Conservation (phyloP, 2,888 invertebrate species). For the Cryptocephalus primarius region DNA sequence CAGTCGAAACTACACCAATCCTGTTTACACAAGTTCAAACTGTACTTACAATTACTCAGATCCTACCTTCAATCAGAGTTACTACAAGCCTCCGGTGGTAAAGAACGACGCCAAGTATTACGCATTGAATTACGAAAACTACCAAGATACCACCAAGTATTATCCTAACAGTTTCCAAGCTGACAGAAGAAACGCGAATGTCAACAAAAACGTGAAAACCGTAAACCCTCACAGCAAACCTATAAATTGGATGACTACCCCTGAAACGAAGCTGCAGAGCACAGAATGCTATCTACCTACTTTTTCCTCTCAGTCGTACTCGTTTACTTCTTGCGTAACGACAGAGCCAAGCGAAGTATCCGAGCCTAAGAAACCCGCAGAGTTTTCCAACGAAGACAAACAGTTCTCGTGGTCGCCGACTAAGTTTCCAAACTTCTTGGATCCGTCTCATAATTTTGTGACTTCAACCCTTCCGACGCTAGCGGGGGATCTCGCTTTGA, state of each 20-base stretch:
- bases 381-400: constrained; percentile 34
- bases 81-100: constrained; percentile 17
- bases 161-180: constrained; percentile 8
- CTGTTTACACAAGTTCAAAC: constrained; percentile 28
- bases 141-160: constrained; percentile 11
- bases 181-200: constrained; percentile 9
- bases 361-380: constrained; percentile 19
- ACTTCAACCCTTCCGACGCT: constrained; percentile 48
- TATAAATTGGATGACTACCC: constrained; percentile 53
- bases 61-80: constrained; percentile 22
- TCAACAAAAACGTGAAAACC: constrained; percentile 7
- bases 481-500: constrained; percentile 48
- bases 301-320: constrained; percentile 31
- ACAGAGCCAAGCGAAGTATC: constrained; percentile 15
- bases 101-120: constrained; percentile 19
- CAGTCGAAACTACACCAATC: constrained; percentile 25
- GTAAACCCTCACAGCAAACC: constrained; percentile 30
- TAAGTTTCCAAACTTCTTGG: constrained; percentile 38
- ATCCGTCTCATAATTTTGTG: constrained; percentile 34
- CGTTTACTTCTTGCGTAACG: constrained; percentile 20
- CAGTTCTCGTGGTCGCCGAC: constrained; percentile 48
- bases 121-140: constrained; percentile 27
- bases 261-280: constrained; percentile 35
- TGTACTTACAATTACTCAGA: constrained; percentile 26
- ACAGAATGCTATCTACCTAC: constrained; percentile 39